phyloP scores from a whole-genome alignment of 2,113 vertebrate genomes.

The Microcebus ravelobensis region DNA sequence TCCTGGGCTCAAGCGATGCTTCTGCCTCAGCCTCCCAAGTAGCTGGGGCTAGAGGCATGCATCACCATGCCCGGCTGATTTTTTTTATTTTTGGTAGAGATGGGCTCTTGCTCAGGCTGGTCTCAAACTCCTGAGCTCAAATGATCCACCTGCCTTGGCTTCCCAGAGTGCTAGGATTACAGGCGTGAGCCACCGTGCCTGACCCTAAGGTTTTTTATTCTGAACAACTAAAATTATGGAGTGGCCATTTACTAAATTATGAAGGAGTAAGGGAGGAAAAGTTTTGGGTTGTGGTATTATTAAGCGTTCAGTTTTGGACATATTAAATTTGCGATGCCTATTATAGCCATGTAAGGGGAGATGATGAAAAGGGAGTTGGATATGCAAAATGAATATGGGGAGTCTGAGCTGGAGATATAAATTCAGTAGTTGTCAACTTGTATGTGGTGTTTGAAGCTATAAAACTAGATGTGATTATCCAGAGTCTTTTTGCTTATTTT shows the following conservation, averaged over 20 bases:
- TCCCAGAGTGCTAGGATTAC: too few species aligned
- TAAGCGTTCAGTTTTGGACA: not conserved
- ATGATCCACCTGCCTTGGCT: too few species aligned
- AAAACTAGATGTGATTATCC: not conserved
- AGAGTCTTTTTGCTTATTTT: not conserved
- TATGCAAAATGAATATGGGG: not conserved
- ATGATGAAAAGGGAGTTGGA: not conserved
- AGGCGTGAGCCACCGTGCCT: too few species aligned
- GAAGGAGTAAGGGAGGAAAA: not conserved
- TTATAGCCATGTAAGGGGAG: not conserved
- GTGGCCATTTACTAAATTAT: not conserved
- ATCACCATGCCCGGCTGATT: too few species aligned
- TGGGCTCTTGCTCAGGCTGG: too few species aligned
- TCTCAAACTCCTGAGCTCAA: too few species aligned
- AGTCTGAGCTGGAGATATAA: not conserved
- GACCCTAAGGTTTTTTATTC: not conserved
- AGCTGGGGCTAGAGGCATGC: too few species aligned
- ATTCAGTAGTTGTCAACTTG: not conserved
- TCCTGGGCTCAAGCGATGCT: too few species aligned
- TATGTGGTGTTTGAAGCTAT: not conserved
- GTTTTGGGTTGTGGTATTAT: not conserved
- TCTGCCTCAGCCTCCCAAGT: too few species aligned
- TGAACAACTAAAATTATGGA: not conserved
- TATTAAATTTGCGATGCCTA: not conserved
- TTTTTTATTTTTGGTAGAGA: too few species aligned